Percentiles rank a stretch among this genome's conserved stretches.
Conservation (phyloP, 2,888 invertebrate genomes). For the Nowickia ferox region DNA sequence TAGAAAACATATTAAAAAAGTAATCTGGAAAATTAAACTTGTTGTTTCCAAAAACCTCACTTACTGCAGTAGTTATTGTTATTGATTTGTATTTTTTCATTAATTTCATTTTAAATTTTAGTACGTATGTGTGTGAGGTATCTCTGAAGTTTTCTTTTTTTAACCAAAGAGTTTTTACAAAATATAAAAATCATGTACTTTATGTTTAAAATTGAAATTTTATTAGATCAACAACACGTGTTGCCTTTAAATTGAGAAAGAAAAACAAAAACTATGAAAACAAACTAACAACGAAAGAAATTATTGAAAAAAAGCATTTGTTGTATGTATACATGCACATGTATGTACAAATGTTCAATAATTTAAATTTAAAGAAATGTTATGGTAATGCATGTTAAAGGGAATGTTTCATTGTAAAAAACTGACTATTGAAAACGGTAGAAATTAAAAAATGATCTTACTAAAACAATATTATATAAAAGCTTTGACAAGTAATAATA, state of each 20-base stretch:
- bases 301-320: no score
- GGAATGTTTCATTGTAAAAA: no score
- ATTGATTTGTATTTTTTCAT: background rate
- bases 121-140: background rate
- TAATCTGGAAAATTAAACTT: no score
- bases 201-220: constrained; percentile 59
- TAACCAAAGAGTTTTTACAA: background rate
- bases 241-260: constrained; percentile 44
- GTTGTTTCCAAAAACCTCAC: no score
- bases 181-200: constrained; percentile 22
- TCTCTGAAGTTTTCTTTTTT: background rate
- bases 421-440: no score
- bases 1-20: no score
- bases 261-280: background rate
- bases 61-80: background rate
- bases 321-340: no score
- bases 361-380: background rate
- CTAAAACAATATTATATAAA: no score
- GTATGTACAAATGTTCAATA: background rate
- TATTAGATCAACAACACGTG: constrained; percentile 63
- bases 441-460: no score
- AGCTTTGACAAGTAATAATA: no score
- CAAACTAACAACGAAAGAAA: background rate
- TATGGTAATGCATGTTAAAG: no score
- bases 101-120: background rate